A percentile compares a stretch with the other conserved stretches of the same genome.
Conservation (phyloP, 2,113 vertebrate species). For the Menura novaehollandiae region DNA sequence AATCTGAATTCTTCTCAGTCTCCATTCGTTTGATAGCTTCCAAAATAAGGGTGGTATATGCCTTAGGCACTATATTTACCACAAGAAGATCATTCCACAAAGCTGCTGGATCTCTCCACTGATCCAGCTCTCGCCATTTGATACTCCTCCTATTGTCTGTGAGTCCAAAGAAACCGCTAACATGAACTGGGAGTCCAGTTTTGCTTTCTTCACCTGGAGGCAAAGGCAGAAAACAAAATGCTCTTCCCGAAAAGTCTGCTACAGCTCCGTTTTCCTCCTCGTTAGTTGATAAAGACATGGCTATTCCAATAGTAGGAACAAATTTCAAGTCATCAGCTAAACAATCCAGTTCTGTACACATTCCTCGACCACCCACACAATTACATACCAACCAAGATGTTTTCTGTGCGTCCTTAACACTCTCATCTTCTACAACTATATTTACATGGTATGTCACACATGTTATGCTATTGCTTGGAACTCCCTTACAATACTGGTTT, state of each 20-base stretch:
- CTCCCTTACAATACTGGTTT: slow-evolving; percentile 85
- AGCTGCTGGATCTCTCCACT: slow-evolving; percentile 95
- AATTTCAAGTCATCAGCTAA: slow-evolving; percentile 96
- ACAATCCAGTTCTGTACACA: slow-evolving; percentile 85
- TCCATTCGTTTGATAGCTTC: slow-evolving; percentile 85
- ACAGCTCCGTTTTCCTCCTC: slow-evolving; percentile 78
- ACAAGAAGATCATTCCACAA: slow-evolving; percentile 96
- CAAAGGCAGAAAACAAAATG: slow-evolving; percentile 96
- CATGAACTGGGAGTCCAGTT: slow-evolving; percentile 94
- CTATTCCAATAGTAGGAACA: slow-evolving; percentile 90
- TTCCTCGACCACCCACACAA: slow-evolving; percentile 90
- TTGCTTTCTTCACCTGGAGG: slow-evolving; percentile 94
- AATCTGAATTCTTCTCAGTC: slow-evolving; percentile 80
- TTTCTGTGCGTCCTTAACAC: slow-evolving; percentile 81
- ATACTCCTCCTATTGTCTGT: slow-evolving; percentile 98
- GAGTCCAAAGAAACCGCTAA: slow-evolving; percentile 97
- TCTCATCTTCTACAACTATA: slow-evolving; percentile 85
- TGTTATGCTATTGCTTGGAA: slow-evolving; percentile 80
- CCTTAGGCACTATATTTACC: slow-evolving; percentile 84
- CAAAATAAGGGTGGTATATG: slow-evolving; percentile 87
- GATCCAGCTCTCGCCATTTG: slow-evolving; percentile 95
- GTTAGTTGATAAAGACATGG: slow-evolving; percentile 76
- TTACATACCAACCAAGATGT: slow-evolving; percentile 94
- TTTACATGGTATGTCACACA: slow-evolving; percentile 90
- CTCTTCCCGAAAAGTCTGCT: slow-evolving; percentile 86